These are phyloP conservation scores for Syritta pipiens DNA, from an alignment of 2,888 invertebrate genomes.

Conservation along the genomic window DNA sequence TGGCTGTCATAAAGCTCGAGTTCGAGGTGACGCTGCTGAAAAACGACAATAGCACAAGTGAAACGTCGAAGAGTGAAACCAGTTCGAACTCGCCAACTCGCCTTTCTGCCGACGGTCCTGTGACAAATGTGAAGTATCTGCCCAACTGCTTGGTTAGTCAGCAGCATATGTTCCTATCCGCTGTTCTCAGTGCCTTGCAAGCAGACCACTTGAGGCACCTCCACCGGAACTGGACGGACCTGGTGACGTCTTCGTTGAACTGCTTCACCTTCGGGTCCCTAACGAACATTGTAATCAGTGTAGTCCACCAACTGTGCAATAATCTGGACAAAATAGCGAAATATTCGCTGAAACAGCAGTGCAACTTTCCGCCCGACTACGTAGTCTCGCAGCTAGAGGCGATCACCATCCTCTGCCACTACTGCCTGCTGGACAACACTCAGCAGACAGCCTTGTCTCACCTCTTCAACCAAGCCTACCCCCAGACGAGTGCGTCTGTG, in stretches of 20 bases:
- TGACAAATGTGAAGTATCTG: conserved; percentile 81
- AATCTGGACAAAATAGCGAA: conserved; percentile 86
- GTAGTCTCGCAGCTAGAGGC: conserved; percentile 88
- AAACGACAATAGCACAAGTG: conserved; percentile 76
- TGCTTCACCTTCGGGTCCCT: conserved; percentile 87
- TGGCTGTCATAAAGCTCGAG: conserved; percentile 87
- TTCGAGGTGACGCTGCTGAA: conserved; percentile 83
- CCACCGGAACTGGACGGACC: conserved; percentile 90
- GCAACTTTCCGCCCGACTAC: conserved; percentile 85
- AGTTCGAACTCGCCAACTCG: conserved; percentile 77
- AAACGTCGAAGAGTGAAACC: conserved; percentile 70
- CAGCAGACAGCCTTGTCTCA: conserved; percentile 82
- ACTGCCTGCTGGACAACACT: conserved; percentile 85
- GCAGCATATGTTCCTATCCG: conserved; percentile 90
- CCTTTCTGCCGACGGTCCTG: conserved; percentile 72
- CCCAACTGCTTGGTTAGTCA: conserved; percentile 85
- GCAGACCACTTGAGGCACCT: conserved; percentile 85
- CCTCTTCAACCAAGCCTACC: conserved; percentile 81
- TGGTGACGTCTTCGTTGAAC: conserved; percentile 89
- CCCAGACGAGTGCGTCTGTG: conserved; percentile 80
- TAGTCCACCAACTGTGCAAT: conserved; percentile 85
- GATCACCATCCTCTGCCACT: conserved; percentile 88
- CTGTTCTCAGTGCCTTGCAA: conserved; percentile 88
- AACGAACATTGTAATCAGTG: conserved; percentile 87
- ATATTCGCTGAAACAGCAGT: conserved; percentile 74